Evolutionary conservation across 2,113 vertebrate genomes (phyloP), one percentile per base, ranked within the genome.

Genomic region (Athene cunicularia): DNA sequence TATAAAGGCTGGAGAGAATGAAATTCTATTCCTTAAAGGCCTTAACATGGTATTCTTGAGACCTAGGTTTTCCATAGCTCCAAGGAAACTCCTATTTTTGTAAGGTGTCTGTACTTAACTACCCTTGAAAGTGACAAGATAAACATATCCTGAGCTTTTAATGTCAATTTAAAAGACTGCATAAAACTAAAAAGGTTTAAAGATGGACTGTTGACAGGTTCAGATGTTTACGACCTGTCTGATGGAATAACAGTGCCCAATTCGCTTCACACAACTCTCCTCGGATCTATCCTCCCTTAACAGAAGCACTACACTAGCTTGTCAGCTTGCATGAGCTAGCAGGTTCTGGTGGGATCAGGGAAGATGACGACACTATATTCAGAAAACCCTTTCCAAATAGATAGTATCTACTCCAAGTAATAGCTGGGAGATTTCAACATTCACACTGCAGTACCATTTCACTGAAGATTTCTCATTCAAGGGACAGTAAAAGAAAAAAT

Each of bases 271-370:
- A 12, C 41, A 43, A 5, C 19, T 32, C 47, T 49, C 26, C 63
- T 47, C 35, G 0, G 15, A 15, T 17, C 41, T 23, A 6, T 1
- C 16, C 70, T 35, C 28, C 73, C 63, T 14, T 2, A 43, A 27
- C 60, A 62, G 53, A 17, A 74, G 70, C 28, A 49, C 19, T 4
- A 5, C 0, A 0, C 16, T 17, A 17, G 1, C 0, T 19, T 17
- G 23, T 43, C 72, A 50, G 37, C 53, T 33, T 4, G 13, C 67
- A 5, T 0, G 1, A 50, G 16, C 37, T 19, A 4, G 0, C 49
- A 4, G 55, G 56, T 32, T n/a, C 35, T 9, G 68, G 19, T 23
- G 30, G 22, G 4, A 55, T 47, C 26, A 14, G 52, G 37, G n/a
- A 59, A 45, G 32, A 11, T 1, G 8, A n/a, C 0, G 6, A 56